Evolutionary conservation across 2,797 vertebrate species (phyloP), one percentile per base, ranked within the genome.

Genomic region (Clarias fuscus): DNA sequence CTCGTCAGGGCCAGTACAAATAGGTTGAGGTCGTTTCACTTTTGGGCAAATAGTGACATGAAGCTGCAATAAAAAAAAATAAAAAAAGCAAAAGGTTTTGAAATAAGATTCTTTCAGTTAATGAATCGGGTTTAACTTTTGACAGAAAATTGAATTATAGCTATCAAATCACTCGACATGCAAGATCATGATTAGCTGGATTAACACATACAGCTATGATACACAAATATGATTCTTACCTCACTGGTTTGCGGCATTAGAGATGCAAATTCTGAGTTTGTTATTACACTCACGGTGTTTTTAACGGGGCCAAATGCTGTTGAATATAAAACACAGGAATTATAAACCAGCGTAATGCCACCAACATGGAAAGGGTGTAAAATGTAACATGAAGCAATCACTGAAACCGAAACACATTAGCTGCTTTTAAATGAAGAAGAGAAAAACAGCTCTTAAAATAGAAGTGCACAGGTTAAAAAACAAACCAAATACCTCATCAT

Each of bases 41-140:
- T 77, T 77, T 59, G 75, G 75, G 75, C 53, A 77, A 77, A 77
- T 59, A 59, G 75, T 77, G 27, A 77, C 75, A 59, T 77, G 75
- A 77, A 59, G 53, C 75, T 77, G 75, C 27, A 59, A 30, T 58
- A 11, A 11, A 48, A 33, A 58, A 70, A 59, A 73, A 6, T 0
- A 37, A 37, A 3, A 37, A 37, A 37, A 37, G 37, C 53, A 77
- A 33, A 33, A 77, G 6, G 53, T 58, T 59, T 33, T 77, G 48
- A 75, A 27, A 56, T 56, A 14, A 27, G n/a, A 59, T 8, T 33
- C 27, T 59, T 76, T 27, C 14, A 56, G 48, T 56, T 30, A 56
- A 76, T 18, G 48, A 56, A 56, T 27, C 0, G 0, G 6, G 71
- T 14, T 48, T 48, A 73, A 15, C 11, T 76, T 22, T 53, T 48